These are phyloP conservation scores for Phalloptychus januarius DNA, from an alignment of 2,797 vertebrate species.

Conservation along the genomic window DNA sequence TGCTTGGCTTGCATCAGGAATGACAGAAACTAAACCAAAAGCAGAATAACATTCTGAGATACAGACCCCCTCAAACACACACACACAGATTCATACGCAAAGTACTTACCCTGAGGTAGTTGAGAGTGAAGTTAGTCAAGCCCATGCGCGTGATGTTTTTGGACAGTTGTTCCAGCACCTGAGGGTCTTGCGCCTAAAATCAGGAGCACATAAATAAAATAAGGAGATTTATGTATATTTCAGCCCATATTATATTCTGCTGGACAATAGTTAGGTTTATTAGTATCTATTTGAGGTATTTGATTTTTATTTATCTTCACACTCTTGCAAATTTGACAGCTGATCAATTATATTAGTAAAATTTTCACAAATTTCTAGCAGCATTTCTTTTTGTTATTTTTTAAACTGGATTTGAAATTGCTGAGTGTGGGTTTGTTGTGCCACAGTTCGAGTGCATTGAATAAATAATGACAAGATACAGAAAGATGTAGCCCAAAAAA, in stretches of 20 bases:
- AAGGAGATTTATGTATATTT: not conserved
- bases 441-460: not conserved
- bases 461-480: constrained; percentile 13
- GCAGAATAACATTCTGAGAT: constrained; percentile 46
- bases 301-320: constrained; percentile 42
- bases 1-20: constrained; percentile 26
- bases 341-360: constrained; percentile 48
- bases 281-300: constrained; percentile 30
- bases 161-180: constrained; percentile 99
- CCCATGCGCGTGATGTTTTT: constrained; percentile 99
- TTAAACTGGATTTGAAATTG: constrained; percentile 1
- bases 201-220: constrained; percentile 36
- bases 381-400: constrained; percentile 10
- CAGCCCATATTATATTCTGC: not conserved
- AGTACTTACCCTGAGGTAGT: constrained; percentile 99
- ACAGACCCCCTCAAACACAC: constrained; percentile 12
- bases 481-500: not conserved
- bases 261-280: constrained; percentile 53
- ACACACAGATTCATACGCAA: constrained; percentile 9
- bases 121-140: constrained; percentile 99
- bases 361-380: constrained; percentile 22
- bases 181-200: constrained; percentile 97
- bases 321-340: constrained; percentile 36
- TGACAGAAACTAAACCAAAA: constrained; percentile 39
- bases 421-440: not conserved